Percentiles rank a stretch among this genome's conserved stretches.
phyloP scores from a whole-genome alignment of 2,888 invertebrate genomes.

The Meiosimyza decipiens region DNA sequence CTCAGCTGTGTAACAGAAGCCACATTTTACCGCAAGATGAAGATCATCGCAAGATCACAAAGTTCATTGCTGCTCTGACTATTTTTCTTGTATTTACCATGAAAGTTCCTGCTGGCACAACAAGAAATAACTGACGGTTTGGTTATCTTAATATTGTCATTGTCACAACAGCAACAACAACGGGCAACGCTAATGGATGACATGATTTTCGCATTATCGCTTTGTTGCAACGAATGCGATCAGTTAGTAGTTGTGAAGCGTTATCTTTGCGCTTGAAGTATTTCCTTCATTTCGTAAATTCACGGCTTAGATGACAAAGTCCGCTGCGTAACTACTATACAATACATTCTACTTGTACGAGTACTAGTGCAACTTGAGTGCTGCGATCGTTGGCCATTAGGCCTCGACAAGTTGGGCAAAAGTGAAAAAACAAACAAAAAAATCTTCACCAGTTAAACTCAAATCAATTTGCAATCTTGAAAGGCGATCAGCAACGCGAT shows the following conservation, averaged over 20 bases:
- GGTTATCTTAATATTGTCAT: slow-evolving; percentile 66
- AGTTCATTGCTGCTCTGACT: slow-evolving; percentile 35
- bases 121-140: slow-evolving; percentile 13
- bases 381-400: slow-evolving; percentile 22
- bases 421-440: background rate
- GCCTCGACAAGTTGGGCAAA: slow-evolving; percentile 10
- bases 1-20: slow-evolving; percentile 23
- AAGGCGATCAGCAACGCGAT: slow-evolving; percentile 25
- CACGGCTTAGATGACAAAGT: slow-evolving; percentile 23
- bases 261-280: slow-evolving; percentile 11
- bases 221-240: slow-evolving; percentile 64
- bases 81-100: slow-evolving; percentile 23
- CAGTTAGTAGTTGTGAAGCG: slow-evolving; percentile 38
- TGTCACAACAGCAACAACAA: slow-evolving; percentile 58
- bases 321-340: background rate
- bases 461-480: slow-evolving; percentile 38
- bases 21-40: slow-evolving; percentile 10
- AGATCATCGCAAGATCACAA: slow-evolving; percentile 16
- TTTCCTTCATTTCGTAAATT: background rate
- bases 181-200: slow-evolving; percentile 66
- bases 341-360: background rate
- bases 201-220: slow-evolving; percentile 68
- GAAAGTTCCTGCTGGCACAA: slow-evolving; percentile 13
- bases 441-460: slow-evolving; percentile 6
- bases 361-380: background rate